Evolutionary conservation across 2,888 invertebrate species (phyloP).

Genomic region (Orthosia incerta): DNA sequence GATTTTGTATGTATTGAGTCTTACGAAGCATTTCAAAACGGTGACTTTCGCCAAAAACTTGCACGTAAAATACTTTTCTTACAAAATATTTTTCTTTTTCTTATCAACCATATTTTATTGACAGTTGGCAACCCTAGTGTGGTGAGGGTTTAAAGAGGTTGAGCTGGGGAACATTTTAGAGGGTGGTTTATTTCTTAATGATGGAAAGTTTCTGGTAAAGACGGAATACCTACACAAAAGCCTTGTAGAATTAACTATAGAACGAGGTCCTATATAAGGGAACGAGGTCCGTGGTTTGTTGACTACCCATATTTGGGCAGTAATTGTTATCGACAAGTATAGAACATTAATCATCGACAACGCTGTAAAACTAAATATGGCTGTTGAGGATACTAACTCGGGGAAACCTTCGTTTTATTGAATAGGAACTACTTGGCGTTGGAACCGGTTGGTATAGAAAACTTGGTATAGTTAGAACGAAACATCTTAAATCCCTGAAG

Average conservation of each 20-base stretch:
- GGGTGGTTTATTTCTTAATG: constrained; percentile 30
- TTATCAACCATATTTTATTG: neutral
- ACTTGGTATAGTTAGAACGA: neutral
- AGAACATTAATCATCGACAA: constrained; percentile 48
- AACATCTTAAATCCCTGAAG: neutral
- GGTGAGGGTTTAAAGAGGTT: constrained; percentile 2
- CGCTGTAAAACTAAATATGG: constrained; percentile 44
- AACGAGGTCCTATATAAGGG: constrained; percentile 37
- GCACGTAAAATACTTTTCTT: too few species aligned
- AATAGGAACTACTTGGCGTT: neutral
- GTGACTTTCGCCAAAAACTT: too few species aligned
- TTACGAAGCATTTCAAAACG: too few species aligned
- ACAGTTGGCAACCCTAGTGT: neutral
- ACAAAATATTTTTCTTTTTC: too few species aligned
- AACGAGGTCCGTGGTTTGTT: constrained; percentile 38
- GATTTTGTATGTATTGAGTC: too few species aligned
- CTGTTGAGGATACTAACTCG: constrained; percentile 16
- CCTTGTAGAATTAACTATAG: constrained; percentile 18
- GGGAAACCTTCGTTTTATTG: constrained; percentile 32
- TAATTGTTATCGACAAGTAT: constrained; percentile 53
- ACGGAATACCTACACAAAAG: constrained; percentile 49
- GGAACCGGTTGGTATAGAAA: neutral
- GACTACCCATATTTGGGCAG: constrained; percentile 30
- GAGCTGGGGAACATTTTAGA: constrained; percentile 21
- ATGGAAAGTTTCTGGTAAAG: constrained; percentile 24